These are phyloP conservation scores for Akabosia matsudoensis DNA, from an alignment of 1,140 invertebrate species.

Conservation along the genomic window DNA sequence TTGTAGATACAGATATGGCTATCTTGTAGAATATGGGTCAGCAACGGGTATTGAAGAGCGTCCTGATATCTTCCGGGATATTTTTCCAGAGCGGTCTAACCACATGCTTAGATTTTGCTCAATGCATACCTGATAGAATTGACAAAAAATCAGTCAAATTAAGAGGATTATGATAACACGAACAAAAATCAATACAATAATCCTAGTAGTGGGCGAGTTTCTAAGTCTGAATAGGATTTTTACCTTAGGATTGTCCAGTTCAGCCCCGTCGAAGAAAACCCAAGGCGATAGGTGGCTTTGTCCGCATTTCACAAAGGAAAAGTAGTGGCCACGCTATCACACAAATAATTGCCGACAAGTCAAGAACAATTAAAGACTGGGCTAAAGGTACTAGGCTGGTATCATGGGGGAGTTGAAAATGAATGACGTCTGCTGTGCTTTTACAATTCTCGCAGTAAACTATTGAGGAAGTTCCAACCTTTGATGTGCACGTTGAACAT, in stretches of 20 bases:
- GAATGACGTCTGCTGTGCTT: slow-evolving; percentile 21
- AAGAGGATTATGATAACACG: too few relatives aligned
- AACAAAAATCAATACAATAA: background rate
- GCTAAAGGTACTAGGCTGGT: background rate
- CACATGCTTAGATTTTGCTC: slow-evolving; percentile 35
- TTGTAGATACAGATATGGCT: slow-evolving; percentile 40
- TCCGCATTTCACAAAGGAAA: slow-evolving; percentile 37
- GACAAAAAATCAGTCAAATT: background rate
- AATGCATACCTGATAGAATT: slow-evolving; percentile 24
- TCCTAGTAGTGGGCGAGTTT: background rate
- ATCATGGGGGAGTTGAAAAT: slow-evolving; percentile 25
- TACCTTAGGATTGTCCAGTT: slow-evolving; percentile 22
- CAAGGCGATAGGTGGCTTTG: slow-evolving; percentile 26
- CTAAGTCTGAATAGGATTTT: too few relatives aligned
- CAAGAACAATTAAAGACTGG: slow-evolving; percentile 21
- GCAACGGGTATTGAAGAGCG: slow-evolving; percentile 12
- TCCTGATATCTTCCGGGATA: slow-evolving; percentile 33
- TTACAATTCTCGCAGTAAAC: slow-evolving; percentile 33
- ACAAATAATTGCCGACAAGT: slow-evolving; percentile 34
- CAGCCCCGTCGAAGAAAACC: slow-evolving; percentile 29
- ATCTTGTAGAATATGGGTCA: slow-evolving; percentile 26
- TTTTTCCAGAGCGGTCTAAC: slow-evolving; percentile 34
- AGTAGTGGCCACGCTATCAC: slow-evolving; percentile 26
- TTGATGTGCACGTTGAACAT: slow-evolving; percentile 6
- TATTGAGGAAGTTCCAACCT: background rate